Evolutionary conservation across 2,888 invertebrate genomes (phyloP).

Genomic region (Uropetala carovei): DNA sequence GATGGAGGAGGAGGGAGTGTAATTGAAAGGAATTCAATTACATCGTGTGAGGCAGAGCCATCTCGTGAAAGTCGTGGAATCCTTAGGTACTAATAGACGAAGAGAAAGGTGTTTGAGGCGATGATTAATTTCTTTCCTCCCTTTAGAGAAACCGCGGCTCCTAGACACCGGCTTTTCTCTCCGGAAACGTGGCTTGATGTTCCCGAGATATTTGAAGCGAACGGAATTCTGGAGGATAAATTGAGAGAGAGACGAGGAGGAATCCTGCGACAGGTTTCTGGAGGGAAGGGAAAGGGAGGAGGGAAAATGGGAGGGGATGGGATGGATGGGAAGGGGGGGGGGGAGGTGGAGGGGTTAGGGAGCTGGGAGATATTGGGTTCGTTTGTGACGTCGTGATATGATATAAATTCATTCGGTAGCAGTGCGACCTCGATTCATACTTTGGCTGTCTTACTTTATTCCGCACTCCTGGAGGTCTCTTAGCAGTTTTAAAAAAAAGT

Average conservation of each 20-base stretch:
- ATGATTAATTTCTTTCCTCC: constrained; percentile 13
- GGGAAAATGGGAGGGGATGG: no score
- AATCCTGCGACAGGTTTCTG: background rate
- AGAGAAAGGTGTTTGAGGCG: background rate
- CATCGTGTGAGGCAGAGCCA: background rate
- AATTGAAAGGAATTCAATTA: background rate
- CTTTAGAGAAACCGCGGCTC: background rate
- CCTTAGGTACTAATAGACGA: background rate
- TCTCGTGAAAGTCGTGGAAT: background rate
- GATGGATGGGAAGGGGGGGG: no score
- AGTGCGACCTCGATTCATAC: background rate
- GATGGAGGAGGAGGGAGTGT: background rate
- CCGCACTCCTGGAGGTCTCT: background rate
- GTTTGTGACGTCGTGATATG: background rate
- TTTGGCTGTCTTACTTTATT: background rate
- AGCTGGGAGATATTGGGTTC: background rate
- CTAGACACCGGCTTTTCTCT: no score
- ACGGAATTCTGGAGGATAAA: background rate
- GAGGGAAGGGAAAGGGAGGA: background rate
- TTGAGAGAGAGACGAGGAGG: background rate
- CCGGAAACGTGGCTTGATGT: background rate
- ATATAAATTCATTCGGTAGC: background rate
- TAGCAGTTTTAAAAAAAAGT: background rate
- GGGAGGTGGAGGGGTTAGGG: no score
- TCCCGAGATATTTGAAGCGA: background rate